Evolutionary conservation across 1,140 invertebrate genomes (phyloP).

Genomic region (Dendrolimus punctatus): DNA sequence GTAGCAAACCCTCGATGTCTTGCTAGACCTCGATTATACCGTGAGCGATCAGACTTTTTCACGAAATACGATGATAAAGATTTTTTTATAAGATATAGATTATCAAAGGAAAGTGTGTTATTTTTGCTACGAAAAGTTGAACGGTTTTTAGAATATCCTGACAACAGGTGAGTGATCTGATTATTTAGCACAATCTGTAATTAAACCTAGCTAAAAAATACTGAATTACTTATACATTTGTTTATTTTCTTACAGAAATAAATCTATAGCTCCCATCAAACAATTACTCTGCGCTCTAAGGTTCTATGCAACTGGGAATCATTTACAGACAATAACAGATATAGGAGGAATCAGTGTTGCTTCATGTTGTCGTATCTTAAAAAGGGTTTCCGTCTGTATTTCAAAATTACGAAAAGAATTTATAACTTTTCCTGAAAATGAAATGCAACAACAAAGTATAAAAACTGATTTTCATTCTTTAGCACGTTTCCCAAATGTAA

Average conservation of each 20-base stretch:
- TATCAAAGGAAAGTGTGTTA: no score
- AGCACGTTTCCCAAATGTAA: slow-evolving; percentile 39
- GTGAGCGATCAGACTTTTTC: no score
- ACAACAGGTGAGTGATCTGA: no score
- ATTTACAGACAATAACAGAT: slow-evolving; percentile 25
- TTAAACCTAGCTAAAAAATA: no score
- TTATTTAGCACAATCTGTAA: no score
- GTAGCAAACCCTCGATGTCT: no score
- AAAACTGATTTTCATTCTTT: slow-evolving; percentile 35
- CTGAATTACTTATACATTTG: no score
- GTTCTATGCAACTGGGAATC: slow-evolving; percentile 35
- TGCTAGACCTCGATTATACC: no score
- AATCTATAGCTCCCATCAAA: slow-evolving; percentile 7
- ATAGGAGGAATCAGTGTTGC: slow-evolving; percentile 23
- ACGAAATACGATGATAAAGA: no score
- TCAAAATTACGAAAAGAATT: slow-evolving; percentile 5
- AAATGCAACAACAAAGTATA: slow-evolving; percentile 17
- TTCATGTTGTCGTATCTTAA: slow-evolving; percentile 23
- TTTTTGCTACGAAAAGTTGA: no score
- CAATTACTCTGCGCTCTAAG: slow-evolving; percentile 16
- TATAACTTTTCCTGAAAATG: slow-evolving; percentile 18
- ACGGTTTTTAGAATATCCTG: no score
- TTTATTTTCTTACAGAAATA: slow-evolving; percentile 11
- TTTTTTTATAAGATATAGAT: no score
- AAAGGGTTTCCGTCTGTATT: slow-evolving; percentile 23